Percentiles rank a stretch among this genome's conserved stretches.
Evolutionary conservation across 2,888 invertebrate genomes (phyloP).

Genomic region (Dryocosmus kuriphilus): DNA sequence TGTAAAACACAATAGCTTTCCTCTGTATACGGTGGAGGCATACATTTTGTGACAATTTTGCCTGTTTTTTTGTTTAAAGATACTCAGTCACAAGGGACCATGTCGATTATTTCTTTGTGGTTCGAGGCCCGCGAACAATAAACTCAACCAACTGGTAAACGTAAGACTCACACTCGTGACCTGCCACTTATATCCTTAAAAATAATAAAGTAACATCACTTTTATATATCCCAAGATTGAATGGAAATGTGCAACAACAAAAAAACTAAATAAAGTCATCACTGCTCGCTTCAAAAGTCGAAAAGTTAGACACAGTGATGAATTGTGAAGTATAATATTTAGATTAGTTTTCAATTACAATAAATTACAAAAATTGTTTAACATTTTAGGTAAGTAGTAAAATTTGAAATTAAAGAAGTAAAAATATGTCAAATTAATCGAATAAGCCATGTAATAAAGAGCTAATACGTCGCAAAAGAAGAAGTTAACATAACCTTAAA

Average conservation of each 20-base stretch:
- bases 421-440: too few species aligned
- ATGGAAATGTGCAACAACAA: not conserved
- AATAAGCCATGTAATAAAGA: too few species aligned
- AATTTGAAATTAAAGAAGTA: too few species aligned
- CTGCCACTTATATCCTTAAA: conserved; percentile 7
- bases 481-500: not conserved
- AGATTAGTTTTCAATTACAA: too few species aligned
- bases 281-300: not conserved
- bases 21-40: not conserved
- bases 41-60: conserved; percentile 2
- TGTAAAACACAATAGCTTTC: not conserved
- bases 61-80: not conserved
- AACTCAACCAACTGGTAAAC: not conserved
- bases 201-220: not conserved
- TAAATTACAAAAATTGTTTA: too few species aligned
- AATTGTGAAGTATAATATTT: too few species aligned
- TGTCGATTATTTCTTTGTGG: conserved; percentile 2
- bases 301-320: too few species aligned
- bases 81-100: not conserved
- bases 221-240: not conserved
- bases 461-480: too few species aligned
- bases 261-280: not conserved
- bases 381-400: too few species aligned
- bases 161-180: not conserved
- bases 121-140: not conserved